A percentile compares a stretch with the other conserved stretches of the same genome.
phyloP scores from a whole-genome alignment of 2,797 vertebrate species.

The Hypotaenidia philippensis region DNA sequence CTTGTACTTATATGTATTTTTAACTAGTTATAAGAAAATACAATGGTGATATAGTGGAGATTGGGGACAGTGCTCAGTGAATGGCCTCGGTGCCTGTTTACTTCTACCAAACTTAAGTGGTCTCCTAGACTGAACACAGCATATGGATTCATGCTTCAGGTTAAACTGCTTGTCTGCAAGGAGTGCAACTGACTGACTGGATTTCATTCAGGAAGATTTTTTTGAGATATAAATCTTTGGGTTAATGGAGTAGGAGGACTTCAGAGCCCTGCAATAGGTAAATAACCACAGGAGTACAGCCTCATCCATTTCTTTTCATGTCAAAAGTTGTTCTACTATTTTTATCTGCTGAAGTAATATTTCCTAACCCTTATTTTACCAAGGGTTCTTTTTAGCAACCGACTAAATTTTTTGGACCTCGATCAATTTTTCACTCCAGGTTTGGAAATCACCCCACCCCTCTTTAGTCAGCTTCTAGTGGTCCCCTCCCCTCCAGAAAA shows the following conservation, averaged over 20 bases:
- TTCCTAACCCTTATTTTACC: not conserved
- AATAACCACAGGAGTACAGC: not conserved
- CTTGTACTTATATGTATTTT: conserved; percentile 21
- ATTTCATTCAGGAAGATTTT: not conserved
- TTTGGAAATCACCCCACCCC: not conserved
- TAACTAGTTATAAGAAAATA: conserved; percentile 40
- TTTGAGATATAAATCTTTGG: not conserved
- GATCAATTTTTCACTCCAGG: not conserved
- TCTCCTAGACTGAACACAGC: not conserved
- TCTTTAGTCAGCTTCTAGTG: not conserved
- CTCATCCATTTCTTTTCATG: not conserved
- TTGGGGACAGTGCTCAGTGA: not conserved
- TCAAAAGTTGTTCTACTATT: not conserved
- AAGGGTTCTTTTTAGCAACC: not conserved
- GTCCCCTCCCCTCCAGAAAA: not conserved
- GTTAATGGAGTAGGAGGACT: not conserved
- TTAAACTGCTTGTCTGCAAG: not conserved
- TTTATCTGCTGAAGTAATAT: not conserved
- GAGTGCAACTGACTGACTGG: not conserved
- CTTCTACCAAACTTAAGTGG: not conserved
- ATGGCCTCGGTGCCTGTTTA: not conserved
- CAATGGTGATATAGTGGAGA: conserved; percentile 13
- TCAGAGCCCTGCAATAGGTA: fast-evolving
- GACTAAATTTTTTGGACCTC: not conserved
- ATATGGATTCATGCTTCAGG: not conserved